These are phyloP conservation scores for Lithophane socia DNA, from an alignment of 2,888 invertebrate species.

Conservation along the genomic window DNA sequence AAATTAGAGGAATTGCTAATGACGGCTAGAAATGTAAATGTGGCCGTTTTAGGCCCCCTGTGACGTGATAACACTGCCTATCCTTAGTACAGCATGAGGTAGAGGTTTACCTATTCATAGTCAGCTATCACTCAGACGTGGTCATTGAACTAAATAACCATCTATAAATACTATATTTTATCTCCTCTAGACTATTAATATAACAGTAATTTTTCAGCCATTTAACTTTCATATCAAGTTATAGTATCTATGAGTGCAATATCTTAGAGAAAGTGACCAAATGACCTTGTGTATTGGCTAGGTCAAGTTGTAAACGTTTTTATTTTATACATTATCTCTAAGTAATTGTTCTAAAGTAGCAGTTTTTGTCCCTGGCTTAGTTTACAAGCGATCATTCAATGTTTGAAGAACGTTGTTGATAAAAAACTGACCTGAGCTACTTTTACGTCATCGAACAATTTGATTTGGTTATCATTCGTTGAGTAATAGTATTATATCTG, in stretches of 20 bases:
- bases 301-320: conserved; percentile 61
- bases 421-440: conserved; percentile 40
- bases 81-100: background rate
- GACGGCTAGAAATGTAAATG: no score
- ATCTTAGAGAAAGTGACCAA: conserved; percentile 57
- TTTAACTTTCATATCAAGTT: conserved; percentile 39
- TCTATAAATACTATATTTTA: conserved; percentile 17
- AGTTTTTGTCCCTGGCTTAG: conserved; percentile 62
- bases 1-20: no score
- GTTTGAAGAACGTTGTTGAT: conserved; percentile 24
- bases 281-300: conserved; percentile 56
- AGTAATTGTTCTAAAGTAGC: conserved; percentile 54
- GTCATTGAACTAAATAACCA: conserved; percentile 29
- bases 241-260: conserved; percentile 30
- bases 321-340: conserved; percentile 50
- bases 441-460: conserved; percentile 40
- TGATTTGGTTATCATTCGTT: conserved; percentile 39
- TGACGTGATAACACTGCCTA: background rate
- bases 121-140: background rate
- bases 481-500: conserved; percentile 38
- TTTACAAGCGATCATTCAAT: conserved; percentile 55
- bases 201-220: conserved; percentile 11
- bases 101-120: conserved; percentile 5
- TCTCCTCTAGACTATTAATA: conserved; percentile 2
- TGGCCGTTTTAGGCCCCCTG: no score